Conservation (phyloP, 2,888 invertebrate species). For the Erebia ligea region DNA sequence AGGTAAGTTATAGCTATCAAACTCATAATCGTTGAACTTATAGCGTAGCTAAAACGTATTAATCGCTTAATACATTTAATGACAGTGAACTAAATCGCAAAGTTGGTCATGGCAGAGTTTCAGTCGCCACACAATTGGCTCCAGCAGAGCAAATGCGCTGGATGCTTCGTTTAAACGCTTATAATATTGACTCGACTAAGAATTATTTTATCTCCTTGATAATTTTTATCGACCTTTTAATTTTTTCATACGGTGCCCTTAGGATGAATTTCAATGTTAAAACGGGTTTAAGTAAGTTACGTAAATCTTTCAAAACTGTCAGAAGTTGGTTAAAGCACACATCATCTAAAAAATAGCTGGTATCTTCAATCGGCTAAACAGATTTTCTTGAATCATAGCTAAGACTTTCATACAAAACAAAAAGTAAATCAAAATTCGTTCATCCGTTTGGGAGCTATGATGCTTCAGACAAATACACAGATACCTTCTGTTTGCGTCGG, state of each 20-base stretch:
- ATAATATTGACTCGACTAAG: not conserved
- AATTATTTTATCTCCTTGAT: no score
- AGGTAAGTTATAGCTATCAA: not conserved
- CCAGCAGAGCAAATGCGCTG: slow-evolving; percentile 11
- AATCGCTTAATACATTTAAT: slow-evolving; percentile 19
- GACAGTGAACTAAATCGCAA: slow-evolving; percentile 24
- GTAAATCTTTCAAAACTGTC: no score
- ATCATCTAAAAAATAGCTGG: no score
- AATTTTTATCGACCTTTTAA: not conserved
- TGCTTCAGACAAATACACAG: not conserved
- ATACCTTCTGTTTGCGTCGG: no score
- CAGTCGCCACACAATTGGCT: slow-evolving; percentile 26
- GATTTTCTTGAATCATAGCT: no score
- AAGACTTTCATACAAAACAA: no score
- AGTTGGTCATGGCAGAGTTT: slow-evolving; percentile 29
- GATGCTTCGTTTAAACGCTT: slow-evolving; percentile 22
- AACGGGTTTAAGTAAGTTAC: no score
- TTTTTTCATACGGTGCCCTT: no score
- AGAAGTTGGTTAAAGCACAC: no score
- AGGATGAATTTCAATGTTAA: no score
- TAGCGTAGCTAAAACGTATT: slow-evolving; percentile 1
- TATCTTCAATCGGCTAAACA: no score
- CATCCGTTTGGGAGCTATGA: not conserved
- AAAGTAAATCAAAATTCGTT: no score
- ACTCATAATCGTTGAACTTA: not conserved